These are phyloP conservation scores for Mastigias papua DNA, from an alignment of 30 jellyfish, hydroid and myxozoan genomes.

Conservation along the genomic window DNA sequence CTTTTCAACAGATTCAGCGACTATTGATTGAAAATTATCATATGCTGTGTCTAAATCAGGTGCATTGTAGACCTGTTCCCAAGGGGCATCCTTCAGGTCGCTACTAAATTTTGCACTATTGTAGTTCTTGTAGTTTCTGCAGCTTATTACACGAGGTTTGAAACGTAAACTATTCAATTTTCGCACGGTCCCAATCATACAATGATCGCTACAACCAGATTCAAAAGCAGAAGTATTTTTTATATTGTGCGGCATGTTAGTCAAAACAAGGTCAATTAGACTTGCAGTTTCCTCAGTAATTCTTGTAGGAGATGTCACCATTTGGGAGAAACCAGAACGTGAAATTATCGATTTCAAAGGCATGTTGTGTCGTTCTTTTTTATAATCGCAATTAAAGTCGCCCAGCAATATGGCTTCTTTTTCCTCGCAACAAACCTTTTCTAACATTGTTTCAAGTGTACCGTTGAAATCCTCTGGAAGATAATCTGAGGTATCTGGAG, in stretches of 20 bases:
- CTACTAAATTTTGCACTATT: conserved; percentile 30
- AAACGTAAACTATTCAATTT: conserved; percentile 29
- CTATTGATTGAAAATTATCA: conserved; percentile 46
- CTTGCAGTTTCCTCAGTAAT: conserved; percentile 51
- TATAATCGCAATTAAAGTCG: conserved; percentile 51
- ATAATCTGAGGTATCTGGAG: conserved; percentile 63
- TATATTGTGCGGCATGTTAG: conserved; percentile 53
- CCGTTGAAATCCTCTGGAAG: conserved; percentile 62
- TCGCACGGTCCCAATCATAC: conserved; percentile 6
- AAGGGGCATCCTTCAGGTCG: conserved; percentile 54
- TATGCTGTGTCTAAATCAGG: conserved; percentile 57
- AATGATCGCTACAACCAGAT: neutral
- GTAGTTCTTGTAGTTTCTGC: conserved; percentile 56
- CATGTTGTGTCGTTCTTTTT: conserved; percentile 41
- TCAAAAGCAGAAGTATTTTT: conserved; percentile 17
- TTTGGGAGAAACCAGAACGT: conserved; percentile 64
- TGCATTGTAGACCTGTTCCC: conserved; percentile 60
- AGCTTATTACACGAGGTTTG: conserved; percentile 51
- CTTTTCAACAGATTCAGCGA: conserved; percentile 44
- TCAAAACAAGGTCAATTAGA: conserved; percentile 42
- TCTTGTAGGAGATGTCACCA: conserved; percentile 54
- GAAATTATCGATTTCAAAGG: conserved; percentile 49
- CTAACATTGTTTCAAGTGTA: conserved; percentile 46
- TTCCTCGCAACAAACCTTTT: conserved; percentile 52
- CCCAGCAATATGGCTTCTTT: conserved; percentile 56